These are phyloP conservation scores for Nettapus auritus DNA, from an alignment of 2,113 vertebrate genomes.

Conservation along the genomic window DNA sequence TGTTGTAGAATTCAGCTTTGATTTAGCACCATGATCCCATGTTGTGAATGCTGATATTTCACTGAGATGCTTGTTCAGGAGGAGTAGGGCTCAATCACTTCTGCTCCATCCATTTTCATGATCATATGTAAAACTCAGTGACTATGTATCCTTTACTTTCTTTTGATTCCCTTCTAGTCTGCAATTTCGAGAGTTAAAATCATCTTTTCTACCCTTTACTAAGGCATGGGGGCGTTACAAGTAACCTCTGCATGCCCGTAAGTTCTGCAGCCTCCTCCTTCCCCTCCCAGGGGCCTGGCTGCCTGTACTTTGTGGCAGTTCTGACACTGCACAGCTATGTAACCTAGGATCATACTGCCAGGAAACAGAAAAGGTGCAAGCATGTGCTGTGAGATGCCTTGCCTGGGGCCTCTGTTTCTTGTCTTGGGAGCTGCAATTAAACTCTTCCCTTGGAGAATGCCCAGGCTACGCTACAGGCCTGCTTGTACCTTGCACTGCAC, in stretches of 20 bases:
- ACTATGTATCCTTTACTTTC: no score
- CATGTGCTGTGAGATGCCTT: not conserved
- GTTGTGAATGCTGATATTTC: not conserved
- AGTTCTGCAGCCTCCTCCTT: not conserved
- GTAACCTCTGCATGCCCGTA: fast-evolving
- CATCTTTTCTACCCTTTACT: not conserved
- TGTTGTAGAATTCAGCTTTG: not conserved
- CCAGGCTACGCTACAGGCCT: not conserved
- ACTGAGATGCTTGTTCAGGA: not conserved
- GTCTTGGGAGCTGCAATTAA: not conserved
- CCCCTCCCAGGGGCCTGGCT: not conserved
- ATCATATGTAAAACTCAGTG: not conserved
- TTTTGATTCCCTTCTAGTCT: not conserved
- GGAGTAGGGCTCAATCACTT: not conserved
- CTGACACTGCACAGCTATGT: fast-evolving
- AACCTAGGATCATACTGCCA: not conserved
- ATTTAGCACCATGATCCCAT: not conserved
- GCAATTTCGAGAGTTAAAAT: not conserved
- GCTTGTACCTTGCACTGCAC: not conserved
- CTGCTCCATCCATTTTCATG: not conserved
- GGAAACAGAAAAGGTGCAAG: not conserved
- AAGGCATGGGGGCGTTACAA: not conserved
- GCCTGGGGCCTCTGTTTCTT: not conserved
- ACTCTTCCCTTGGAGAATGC: not conserved
- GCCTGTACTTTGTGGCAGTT: not conserved